phyloP scores from a whole-genome alignment of 1,140 invertebrate species.

The Drosophila pandora region DNA sequence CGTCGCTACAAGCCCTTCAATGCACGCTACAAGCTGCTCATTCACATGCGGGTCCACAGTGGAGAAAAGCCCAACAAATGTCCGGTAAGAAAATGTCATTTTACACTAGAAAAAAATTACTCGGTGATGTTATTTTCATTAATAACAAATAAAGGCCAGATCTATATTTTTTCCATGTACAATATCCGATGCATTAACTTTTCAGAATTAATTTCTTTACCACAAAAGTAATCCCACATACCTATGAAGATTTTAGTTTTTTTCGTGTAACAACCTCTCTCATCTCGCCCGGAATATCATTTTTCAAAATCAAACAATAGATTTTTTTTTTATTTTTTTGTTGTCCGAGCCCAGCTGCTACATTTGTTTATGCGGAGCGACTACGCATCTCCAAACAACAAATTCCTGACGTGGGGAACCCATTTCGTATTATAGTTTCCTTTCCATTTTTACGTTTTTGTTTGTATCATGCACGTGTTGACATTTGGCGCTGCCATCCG shows the following conservation, averaged over 20 bases:
- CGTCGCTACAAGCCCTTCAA: constrained; percentile 95
- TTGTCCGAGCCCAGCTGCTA: constrained; percentile 35
- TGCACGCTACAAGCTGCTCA: constrained; percentile 97
- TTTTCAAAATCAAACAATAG: constrained; percentile 55
- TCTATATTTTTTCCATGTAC: too few species aligned
- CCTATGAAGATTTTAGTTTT: not conserved
- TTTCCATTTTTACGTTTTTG: constrained; percentile 13
- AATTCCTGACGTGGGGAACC: constrained; percentile 3
- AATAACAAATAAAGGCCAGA: too few species aligned
- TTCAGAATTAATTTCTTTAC: not conserved
- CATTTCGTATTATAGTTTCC: constrained; percentile 22
- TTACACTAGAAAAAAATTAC: not conserved
- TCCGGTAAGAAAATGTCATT: constrained; percentile 88
- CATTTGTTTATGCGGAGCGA: constrained; percentile 51
- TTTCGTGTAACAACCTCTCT: not conserved
- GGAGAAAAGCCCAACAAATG: constrained; percentile 98
- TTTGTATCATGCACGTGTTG: constrained; percentile 59
- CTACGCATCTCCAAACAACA: constrained; percentile 42
- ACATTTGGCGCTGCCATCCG: constrained; percentile 52
- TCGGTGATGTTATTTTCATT: too few species aligned
- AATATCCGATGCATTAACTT: too few species aligned
- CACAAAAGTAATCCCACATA: not conserved
- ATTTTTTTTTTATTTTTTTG: constrained; percentile 19
- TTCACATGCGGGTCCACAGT: constrained; percentile 98
- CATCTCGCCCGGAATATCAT: constrained; percentile 35